A percentile compares a stretch with the other conserved stretches of the same genome.
Evolutionary conservation across 1,140 invertebrate genomes (phyloP).

Genomic region (Paramacrobiotus metropolitanus): DNA sequence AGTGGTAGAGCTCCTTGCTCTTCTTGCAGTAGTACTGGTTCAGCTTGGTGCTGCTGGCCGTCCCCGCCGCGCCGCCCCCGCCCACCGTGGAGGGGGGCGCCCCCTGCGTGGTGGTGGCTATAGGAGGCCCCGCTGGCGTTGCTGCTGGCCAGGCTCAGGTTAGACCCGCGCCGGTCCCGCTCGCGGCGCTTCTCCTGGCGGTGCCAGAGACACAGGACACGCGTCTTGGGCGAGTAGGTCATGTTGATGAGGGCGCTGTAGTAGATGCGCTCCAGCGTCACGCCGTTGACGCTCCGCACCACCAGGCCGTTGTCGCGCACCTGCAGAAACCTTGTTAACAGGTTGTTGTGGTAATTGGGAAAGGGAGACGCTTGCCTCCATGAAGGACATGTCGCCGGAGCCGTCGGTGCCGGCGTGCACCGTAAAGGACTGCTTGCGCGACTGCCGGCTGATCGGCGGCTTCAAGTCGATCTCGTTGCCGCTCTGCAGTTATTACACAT

Average conservation of each 20-base stretch:
- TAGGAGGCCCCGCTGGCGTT: not conserved
- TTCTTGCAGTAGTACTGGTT: conserved; percentile 99
- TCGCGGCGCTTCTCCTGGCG: conserved; percentile 14
- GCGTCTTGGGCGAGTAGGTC: conserved; percentile 95
- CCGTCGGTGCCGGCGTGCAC: conserved; percentile 80
- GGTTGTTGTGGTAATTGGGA: not conserved
- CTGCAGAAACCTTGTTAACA: too few species aligned
- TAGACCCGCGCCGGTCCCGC: not conserved
- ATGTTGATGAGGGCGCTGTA: conserved; percentile 96
- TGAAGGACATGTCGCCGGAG: conserved; percentile 66
- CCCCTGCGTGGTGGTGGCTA: too few species aligned
- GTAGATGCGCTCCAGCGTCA: conserved; percentile 93
- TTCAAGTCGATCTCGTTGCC: conserved; percentile 92
- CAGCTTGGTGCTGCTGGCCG: too few species aligned
- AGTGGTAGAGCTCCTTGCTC: conserved; percentile 95
- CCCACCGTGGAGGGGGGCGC: too few species aligned
- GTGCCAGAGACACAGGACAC: conserved; percentile 77
- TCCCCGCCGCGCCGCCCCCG: too few species aligned
- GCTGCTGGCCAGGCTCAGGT: too few species aligned
- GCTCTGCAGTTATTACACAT: conserved; percentile 24
- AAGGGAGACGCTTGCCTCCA: conserved; percentile 42
- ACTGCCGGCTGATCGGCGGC: conserved; percentile 52
- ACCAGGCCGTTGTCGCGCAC: conserved; percentile 89
- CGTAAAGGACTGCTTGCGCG: conserved; percentile 90
- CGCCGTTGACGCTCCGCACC: conserved; percentile 65